Conservation (phyloP, 2,888 invertebrate species). For the Branchellion lobata region DNA sequence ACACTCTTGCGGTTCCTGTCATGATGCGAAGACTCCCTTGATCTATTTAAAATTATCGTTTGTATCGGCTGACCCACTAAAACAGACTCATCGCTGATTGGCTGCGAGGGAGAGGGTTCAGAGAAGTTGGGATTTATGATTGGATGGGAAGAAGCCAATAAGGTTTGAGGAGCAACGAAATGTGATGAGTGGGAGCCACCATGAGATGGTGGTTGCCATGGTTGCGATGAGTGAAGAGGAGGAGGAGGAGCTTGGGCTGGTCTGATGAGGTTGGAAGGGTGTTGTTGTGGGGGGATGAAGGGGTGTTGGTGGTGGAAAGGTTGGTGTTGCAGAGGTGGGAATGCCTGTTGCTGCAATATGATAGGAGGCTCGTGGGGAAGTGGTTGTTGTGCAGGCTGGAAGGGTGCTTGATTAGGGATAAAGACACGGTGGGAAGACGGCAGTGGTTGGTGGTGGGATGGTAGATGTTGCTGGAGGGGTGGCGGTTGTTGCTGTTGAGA, state of each 20-base stretch:
- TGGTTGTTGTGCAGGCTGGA: not conserved
- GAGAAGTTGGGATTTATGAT: not conserved
- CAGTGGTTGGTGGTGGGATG: not conserved
- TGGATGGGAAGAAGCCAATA: not conserved
- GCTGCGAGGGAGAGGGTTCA: not conserved
- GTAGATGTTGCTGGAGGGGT: not conserved
- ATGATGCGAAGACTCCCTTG: not conserved
- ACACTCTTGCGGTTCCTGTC: not conserved
- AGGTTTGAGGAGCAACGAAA: not conserved
- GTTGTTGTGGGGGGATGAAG: not conserved
- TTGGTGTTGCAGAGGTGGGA: not conserved
- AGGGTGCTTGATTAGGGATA: no score
- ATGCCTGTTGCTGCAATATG: not conserved
- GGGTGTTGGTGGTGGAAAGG: not conserved
- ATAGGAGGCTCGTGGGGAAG: not conserved
- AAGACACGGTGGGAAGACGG: no score
- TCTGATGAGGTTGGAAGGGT: not conserved
- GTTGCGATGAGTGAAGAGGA: no score
- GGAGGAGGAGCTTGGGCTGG: no score
- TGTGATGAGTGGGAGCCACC: no score
- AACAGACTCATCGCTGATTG: not conserved
- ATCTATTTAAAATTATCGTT: conserved; percentile 3
- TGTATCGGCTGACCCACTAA: conserved; percentile 8
- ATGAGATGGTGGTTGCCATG: not conserved
- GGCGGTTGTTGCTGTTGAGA: not conserved